Base-by-base conservation (phyloP, 1,140 invertebrate species). In the Plodia interpunctella region DNA sequence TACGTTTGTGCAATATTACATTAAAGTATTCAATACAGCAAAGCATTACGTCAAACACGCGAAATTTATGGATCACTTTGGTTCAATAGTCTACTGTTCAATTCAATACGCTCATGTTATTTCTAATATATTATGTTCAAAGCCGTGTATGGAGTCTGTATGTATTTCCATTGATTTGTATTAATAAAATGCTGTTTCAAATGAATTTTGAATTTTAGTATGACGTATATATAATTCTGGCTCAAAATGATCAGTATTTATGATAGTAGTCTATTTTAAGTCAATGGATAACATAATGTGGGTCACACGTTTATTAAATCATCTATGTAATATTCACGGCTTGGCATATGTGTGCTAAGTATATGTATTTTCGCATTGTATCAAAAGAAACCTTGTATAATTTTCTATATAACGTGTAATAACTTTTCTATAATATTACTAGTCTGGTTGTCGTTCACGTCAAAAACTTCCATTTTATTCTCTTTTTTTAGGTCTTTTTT, bases 141-240 rank as follows among this genome's bases (percentile, higher is more conserved):
- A 6, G 0, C 38, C 15, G n/a, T 44, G 38, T 44, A 44, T 15
- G n/a, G 38, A n/a, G 32, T 44, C 38, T 15, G 13, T 32, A 32
- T 32, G 11, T 32, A 44, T 44, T 44, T 15, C n/a, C 38, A 15
- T 44, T 44, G 38, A 44, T 44, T 44, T 17, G 38, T 44, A 44
- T 44, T 44, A 44, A 44, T 44, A 44, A 15, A 44, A 15, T 44
- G 9, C 13, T 44, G n/a, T 44, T 15, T n/a, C 10, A 44, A n/a
- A 44, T 44, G 15, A 44, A 44, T 15, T 44, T 44, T 15, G 38
- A 44, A 44, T 44, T n/a, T 44, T 44, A 44, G 38, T 44, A 15
- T n/a, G 38, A 44, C 38, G 15, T 44, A 10, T 44, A 44, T n/a
- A 15, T 44, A 44, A 15, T n/a, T n/a, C n/a, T n/a, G n/a, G n/a